These are phyloP conservation scores for Drosophila trichaetosa DNA, from an alignment of 2,888 invertebrate genomes.

Conservation along the genomic window DNA sequence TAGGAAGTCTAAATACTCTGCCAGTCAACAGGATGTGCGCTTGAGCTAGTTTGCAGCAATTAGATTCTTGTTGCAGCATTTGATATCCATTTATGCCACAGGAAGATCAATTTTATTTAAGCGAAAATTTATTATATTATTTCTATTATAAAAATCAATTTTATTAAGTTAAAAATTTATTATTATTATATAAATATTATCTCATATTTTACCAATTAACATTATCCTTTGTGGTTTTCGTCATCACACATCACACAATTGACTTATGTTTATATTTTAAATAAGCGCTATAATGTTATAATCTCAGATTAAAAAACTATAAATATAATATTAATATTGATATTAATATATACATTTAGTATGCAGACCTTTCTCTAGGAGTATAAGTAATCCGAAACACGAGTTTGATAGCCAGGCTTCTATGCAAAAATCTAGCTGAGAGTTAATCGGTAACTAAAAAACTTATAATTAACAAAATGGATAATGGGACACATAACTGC, in stretches of 20 bases:
- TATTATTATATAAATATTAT: not conserved
- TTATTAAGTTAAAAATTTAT: not conserved
- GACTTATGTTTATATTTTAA: too few species aligned
- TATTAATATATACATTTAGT: not conserved
- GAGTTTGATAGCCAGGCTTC: not conserved
- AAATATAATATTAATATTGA: not conserved
- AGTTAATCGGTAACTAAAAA: not conserved
- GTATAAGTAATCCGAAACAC: not conserved
- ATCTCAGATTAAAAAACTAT: too few species aligned
- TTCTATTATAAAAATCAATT: not conserved
- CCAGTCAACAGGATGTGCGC: not conserved
- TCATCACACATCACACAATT: too few species aligned
- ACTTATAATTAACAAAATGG: not conserved
- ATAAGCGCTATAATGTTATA: too few species aligned
- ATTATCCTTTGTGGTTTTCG: not conserved
- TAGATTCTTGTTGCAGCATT: not conserved
- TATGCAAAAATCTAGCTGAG: not conserved
- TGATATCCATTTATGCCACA: not conserved
- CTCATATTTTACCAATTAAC: not conserved
- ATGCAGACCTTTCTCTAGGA: not conserved
- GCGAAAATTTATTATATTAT: not conserved
- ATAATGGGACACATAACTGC: not conserved
- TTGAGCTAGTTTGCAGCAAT: not conserved
- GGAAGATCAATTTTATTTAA: not conserved
- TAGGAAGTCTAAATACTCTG: constrained; percentile 1